Percentiles rank a stretch among this genome's conserved stretches.
Evolutionary conservation across 2,888 invertebrate species (phyloP).

Genomic region (Alviniconcha strummeri): DNA sequence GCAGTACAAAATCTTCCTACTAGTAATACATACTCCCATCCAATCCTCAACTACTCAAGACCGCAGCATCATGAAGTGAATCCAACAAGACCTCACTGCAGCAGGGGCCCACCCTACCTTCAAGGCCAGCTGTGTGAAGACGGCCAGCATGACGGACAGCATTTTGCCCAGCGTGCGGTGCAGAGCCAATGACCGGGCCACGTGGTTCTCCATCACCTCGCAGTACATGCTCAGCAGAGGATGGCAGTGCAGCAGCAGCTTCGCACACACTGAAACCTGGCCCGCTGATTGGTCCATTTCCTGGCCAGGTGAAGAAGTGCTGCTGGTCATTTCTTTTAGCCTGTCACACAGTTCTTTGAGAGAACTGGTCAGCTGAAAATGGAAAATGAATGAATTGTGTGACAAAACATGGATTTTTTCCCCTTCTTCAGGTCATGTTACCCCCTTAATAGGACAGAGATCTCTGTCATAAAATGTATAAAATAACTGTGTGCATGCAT

Average conservation of each 20-base stretch:
- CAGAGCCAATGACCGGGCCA: slow-evolving; percentile 85
- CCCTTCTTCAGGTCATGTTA: too few species aligned
- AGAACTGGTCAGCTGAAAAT: slow-evolving; percentile 1
- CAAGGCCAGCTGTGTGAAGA: slow-evolving; percentile 88
- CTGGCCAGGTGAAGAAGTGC: background rate
- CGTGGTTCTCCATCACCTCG: slow-evolving; percentile 84
- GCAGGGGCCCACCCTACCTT: slow-evolving; percentile 74
- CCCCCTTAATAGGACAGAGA: too few species aligned
- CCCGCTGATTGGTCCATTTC: too few species aligned
- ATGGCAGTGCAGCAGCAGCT: slow-evolving; percentile 40
- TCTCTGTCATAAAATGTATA: too few species aligned
- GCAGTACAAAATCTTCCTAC: too few species aligned
- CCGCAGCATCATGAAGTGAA: too few species aligned
- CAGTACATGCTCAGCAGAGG: slow-evolving; percentile 87
- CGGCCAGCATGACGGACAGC: slow-evolving; percentile 85
- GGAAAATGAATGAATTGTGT: background rate
- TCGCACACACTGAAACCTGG: slow-evolving; percentile 19
- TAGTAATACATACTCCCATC: too few species aligned
- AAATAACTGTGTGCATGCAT: too few species aligned
- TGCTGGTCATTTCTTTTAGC: slow-evolving; percentile 12
- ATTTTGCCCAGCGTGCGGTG: slow-evolving; percentile 89
- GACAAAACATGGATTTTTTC: too few species aligned
- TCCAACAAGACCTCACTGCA: too few species aligned
- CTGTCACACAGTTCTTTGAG: background rate
- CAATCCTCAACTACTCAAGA: too few species aligned